Evolutionary conservation across 2,113 vertebrate genomes (phyloP), one percentile per base, ranked within the genome.

Genomic region (Platycercus adscitus): DNA sequence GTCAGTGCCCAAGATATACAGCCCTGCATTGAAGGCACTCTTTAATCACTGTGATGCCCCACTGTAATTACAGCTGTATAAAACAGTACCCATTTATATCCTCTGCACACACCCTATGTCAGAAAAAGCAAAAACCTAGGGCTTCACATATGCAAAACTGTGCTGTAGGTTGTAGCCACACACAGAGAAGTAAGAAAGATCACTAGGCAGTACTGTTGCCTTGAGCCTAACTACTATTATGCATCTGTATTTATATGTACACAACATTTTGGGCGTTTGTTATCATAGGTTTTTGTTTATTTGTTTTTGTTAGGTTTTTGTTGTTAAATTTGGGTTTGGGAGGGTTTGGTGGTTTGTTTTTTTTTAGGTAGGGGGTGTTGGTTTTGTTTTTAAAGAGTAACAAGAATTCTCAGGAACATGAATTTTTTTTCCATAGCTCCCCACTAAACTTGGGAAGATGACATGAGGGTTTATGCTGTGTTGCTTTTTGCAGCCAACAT

Each of bases 161-260:
- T 6, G 3, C 28, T 80, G 23, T 44, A 52, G 44, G 53, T 3
- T 77, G 33, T n/a, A 84, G 72, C 28, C 49, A 8, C 68, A 70
- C 44, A 37, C 3, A 1, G 25, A 53, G 26, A 63, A 46, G 43
- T 14, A 58, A 68, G 64, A 56, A 21, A 73, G 53, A 86, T 28
- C 31, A 41, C 53, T 13, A 5, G 0, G 1, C 64, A 49, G 5
- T 9, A 41, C 55, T 13, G 14, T 29, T 2, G 0, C 39, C 53
- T 24, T 11, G 3, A 86, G 69, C 49, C 24, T 16, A 41, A 46
- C 15, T 6, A 33, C 13, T 17, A 16, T 9, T 49, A 14, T 7
- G 41, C 35, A 37, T 13, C 76, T 64, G 25, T 18, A 88, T 46
- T 68, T 41, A 25, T 3, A 58, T 2, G 24, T 35, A 75, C 11